phyloP scores from a whole-genome alignment of 2,113 vertebrate species.

The Mugil cephalus region DNA sequence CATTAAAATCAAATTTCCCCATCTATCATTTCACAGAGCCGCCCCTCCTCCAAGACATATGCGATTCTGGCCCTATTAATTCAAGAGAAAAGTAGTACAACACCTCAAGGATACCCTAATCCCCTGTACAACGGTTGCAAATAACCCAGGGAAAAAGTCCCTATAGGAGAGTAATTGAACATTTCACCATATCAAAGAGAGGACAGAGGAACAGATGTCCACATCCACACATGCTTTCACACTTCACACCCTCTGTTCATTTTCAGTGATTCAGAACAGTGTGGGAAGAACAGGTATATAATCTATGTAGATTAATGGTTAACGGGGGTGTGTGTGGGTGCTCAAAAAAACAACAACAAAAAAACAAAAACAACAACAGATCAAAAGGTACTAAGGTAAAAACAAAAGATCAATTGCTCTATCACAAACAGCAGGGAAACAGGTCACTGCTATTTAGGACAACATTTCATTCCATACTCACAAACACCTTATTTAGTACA shows the following conservation, averaged over 20 bases:
- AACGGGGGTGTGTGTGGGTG: not conserved
- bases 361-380: too few relatives aligned
- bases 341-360: too few relatives aligned
- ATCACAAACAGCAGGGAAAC: too few relatives aligned
- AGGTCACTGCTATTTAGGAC: too few relatives aligned
- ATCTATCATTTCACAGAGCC: conserved; percentile 57
- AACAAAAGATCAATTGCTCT: too few relatives aligned
- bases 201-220: conserved; percentile 67
- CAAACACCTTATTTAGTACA: too few relatives aligned
- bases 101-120: conserved; percentile 25
- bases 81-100: conserved; percentile 9
- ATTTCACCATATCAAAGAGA: conserved; percentile 70
- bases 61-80: conserved; percentile 36
- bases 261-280: not conserved
- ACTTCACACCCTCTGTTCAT: conserved; percentile 24
- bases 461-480: too few relatives aligned
- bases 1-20: conserved; percentile 70
- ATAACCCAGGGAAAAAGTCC: conserved; percentile 42
- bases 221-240: conserved; percentile 22
- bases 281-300: not conserved
- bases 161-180: conserved; percentile 43
- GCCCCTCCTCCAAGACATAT: conserved; percentile 47
- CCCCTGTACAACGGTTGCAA: conserved; percentile 44
- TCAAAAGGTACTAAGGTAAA: too few relatives aligned
- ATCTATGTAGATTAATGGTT: conserved; percentile 4